Evolutionary conservation across 2,888 invertebrate species (phyloP), one percentile per base, ranked within the genome.

Genomic region (Stenichneumon culpator): DNA sequence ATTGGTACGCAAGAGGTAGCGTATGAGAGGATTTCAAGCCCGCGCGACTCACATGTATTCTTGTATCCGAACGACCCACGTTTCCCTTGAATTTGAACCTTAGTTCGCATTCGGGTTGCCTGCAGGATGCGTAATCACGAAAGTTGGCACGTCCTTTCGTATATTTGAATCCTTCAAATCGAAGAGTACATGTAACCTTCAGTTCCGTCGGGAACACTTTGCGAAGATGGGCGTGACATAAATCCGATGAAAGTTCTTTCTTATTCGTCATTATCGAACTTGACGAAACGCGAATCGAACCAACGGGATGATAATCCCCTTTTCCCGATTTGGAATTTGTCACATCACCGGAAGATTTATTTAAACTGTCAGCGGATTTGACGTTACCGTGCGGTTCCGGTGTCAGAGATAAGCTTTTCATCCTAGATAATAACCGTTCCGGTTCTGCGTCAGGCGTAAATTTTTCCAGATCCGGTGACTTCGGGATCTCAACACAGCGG

Each of bases 141-240:
- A 74, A 80, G 50, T n/a, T n/a, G n/a, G n/a, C n/a, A n/a, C 19
- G 65, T 47, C 50, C 63, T 52, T 80, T 80, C 16, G 25, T 22
- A n/a, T 3, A 22, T 36, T 70, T 77, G 16, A 69, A 69, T 11
- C 77, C 82, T 68, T 77, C 44, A 36, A 82, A 82, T 11, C 77
- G 68, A 3, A 82, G 75, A 6, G 47, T 50, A 39, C 82, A 77
- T n/a, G 19, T 7, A 9, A 68, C 44, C 0, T 57, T 68, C 25
- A 70, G 70, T 11, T 60, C 57, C 2, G 39, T 28, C 19, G 79
- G 50, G 3, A 50, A 14, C 50, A 50, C 50, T 14, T 50, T 50
- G 50, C 50, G 50, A 50, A 50, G 69, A 28, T 60, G 16, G 0
- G 47, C n/a, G n/a, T n/a, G n/a, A n/a, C n/a, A n/a, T n/a, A n/a